Percentiles rank a stretch among this genome's conserved stretches.
These are phyloP conservation scores for Oscheius sp. DNA, from an alignment of 2,888 invertebrate genomes.

Conservation along the genomic window DNA sequence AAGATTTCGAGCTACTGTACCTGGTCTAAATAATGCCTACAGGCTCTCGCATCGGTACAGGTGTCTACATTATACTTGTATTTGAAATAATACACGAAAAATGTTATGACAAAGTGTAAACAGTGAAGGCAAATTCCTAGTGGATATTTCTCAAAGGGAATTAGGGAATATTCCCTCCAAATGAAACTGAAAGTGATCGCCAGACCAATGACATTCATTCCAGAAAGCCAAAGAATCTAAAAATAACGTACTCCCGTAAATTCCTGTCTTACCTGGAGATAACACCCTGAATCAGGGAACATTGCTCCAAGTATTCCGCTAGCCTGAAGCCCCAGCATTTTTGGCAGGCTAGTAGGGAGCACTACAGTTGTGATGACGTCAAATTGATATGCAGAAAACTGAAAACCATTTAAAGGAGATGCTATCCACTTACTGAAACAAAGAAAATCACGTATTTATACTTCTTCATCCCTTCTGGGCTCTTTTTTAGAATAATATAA, in stretches of 20 bases:
- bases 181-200: not conserved
- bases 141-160: not conserved
- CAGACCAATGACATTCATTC: not conserved
- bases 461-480: not conserved
- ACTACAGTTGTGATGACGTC: not conserved
- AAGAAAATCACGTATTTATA: not conserved
- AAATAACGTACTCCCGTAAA: not conserved
- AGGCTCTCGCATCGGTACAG: too few species aligned
- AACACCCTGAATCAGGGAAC: not conserved
- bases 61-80: too few species aligned
- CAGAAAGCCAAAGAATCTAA: not conserved
- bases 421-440: not conserved
- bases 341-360: not conserved
- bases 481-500: not conserved
- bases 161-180: conserved; percentile 5
- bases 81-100: too few species aligned
- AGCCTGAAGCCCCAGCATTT: not conserved
- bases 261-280: too few species aligned
- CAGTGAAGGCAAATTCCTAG: too few species aligned
- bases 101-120: too few species aligned
- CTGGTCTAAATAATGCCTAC: too few species aligned
- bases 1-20: too few species aligned
- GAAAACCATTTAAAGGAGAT: not conserved
- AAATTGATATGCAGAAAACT: not conserved
- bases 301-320: not conserved